Conservation (phyloP, 2,888 invertebrate species). For the Diadegma fenestrale region DNA sequence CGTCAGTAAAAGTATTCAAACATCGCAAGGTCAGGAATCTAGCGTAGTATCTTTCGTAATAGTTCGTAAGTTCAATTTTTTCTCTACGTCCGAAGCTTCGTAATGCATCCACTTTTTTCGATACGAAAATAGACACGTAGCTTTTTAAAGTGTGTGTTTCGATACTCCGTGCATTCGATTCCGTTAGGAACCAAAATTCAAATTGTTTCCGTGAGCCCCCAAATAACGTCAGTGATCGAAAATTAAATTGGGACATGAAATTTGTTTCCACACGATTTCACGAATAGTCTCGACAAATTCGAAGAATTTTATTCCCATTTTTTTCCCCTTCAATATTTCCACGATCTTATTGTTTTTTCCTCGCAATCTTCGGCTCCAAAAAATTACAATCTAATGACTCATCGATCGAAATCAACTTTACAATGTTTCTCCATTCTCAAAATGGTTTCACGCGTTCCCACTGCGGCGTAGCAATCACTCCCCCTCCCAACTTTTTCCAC, state of each 20-base stretch:
- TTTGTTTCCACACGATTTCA: neutral
- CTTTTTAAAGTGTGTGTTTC: neutral
- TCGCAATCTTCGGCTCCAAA: neutral
- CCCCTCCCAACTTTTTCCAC: neutral
- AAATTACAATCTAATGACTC: neutral
- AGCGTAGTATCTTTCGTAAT: neutral
- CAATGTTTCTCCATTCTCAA: neutral
- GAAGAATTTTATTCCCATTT: neutral
- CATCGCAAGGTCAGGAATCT: constrained; percentile 1
- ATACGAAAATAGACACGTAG: neutral
- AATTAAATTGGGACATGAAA: neutral
- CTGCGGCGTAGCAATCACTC: neutral
- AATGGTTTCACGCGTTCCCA: neutral
- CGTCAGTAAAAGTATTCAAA: constrained; percentile 9
- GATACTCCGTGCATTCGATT: neutral
- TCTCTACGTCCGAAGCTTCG: neutral
- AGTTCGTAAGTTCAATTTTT: neutral
- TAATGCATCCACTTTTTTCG: neutral
- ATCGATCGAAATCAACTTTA: neutral
- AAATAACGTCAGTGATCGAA: too few relatives aligned
- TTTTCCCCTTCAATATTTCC: neutral
- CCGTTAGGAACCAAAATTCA: neutral
- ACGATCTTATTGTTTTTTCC: neutral
- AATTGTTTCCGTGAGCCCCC: too few relatives aligned
- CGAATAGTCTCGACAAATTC: neutral